Conservation (phyloP, 2,113 vertebrate species). For the Capreolus pygargus region DNA sequence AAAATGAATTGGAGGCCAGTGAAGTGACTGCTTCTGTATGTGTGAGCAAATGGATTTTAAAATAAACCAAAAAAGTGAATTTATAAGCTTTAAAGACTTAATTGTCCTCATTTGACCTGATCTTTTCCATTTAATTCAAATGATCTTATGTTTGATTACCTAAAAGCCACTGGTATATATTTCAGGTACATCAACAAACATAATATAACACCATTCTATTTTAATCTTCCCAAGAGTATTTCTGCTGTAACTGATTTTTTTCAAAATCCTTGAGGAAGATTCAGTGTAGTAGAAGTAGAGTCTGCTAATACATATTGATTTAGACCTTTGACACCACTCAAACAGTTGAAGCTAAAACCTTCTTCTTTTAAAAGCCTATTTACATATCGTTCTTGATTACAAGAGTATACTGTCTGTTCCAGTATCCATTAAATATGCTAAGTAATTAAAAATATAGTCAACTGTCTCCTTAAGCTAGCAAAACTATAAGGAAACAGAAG, state of each 20-base stretch:
- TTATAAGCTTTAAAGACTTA: not conserved
- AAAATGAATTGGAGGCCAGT: not conserved
- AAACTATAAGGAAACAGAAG: not conserved
- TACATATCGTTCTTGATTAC: constrained; percentile 30
- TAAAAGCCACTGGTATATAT: not conserved
- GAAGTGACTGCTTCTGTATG: not conserved
- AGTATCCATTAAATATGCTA: constrained; percentile 6
- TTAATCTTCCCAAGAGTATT: constrained; percentile 29
- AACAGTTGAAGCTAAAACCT: constrained; percentile 12
- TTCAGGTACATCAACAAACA: not conserved
- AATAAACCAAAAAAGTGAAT: not conserved
- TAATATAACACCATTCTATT: not conserved
- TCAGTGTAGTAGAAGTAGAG: not conserved
- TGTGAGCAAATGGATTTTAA: not conserved
- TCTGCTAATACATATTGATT: constrained; percentile 48
- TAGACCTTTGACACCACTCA: constrained; percentile 45
- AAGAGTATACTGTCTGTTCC: constrained; percentile 16
- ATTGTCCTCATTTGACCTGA: not conserved
- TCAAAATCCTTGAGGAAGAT: constrained; percentile 28
- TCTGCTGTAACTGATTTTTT: not conserved
- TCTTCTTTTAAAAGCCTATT: constrained; percentile 51
- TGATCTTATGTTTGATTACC: not conserved
- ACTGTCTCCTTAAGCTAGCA: not conserved
- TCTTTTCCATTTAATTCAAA: not conserved
- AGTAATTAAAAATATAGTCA: constrained; percentile 31